A percentile compares a stretch with the other conserved stretches of the same genome.
These are phyloP conservation scores for Cerceris rybyensis DNA, from an alignment of 2,888 invertebrate species.

Conservation along the genomic window DNA sequence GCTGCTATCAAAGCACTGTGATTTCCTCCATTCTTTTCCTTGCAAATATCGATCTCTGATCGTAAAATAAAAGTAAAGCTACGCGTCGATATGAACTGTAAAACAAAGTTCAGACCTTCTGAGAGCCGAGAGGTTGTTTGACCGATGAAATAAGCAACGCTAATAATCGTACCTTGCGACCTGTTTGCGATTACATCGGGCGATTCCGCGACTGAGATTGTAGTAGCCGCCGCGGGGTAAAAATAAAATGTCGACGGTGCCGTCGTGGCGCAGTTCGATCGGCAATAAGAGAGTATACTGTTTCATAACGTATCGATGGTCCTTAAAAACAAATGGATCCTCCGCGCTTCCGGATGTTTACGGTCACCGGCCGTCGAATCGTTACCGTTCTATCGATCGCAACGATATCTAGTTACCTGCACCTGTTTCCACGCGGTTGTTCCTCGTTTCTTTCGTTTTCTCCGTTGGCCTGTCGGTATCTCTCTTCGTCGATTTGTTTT, in stretches of 20 bases:
- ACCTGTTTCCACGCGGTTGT: constrained; percentile 53
- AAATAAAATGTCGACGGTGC: constrained; percentile 39
- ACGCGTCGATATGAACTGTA: too few relatives aligned
- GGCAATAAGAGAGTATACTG: constrained; percentile 29
- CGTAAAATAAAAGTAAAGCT: too few relatives aligned
- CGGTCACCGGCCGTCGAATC: constrained; percentile 45
- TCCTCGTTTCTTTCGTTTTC: constrained; percentile 16
- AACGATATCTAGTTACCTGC: constrained; percentile 62
- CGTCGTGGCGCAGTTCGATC: constrained; percentile 10
- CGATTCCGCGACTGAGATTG: constrained; percentile 15
- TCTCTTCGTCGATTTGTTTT: neutral
- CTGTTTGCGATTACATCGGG: constrained; percentile 25
- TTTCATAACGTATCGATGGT: constrained; percentile 46
- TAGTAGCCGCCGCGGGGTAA: constrained; percentile 15
- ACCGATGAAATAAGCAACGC: neutral
- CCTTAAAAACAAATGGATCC: constrained; percentile 58
- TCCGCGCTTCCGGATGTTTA: constrained; percentile 46
- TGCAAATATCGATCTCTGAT: too few relatives aligned
- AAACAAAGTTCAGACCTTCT: too few relatives aligned
- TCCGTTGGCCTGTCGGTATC: neutral
- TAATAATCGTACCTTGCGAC: neutral
- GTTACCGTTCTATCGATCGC: constrained; percentile 56
- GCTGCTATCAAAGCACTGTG: too few relatives aligned
- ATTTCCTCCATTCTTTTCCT: too few relatives aligned
- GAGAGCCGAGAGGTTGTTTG: neutral